Conservation (phyloP, 2,113 vertebrate genomes). For the Cyprinodon tularosa region DNA sequence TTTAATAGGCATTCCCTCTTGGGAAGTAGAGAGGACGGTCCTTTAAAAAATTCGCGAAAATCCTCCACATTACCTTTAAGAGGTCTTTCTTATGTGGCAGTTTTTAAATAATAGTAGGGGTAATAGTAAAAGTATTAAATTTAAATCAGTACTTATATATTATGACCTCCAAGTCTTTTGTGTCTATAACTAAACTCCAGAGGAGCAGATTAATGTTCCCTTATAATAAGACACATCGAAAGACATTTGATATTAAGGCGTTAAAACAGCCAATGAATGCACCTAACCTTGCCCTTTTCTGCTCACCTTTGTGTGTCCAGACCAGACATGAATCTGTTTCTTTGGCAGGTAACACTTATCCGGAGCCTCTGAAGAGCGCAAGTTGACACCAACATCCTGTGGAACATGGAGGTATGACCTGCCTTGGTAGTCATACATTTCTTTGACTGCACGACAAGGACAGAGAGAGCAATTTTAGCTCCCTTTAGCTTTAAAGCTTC, state of each 20-base stretch:
- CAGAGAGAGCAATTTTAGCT: neutral
- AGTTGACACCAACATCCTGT: slow-evolving; percentile 96
- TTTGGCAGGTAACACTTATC: slow-evolving; percentile 98
- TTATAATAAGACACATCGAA: too few species aligned
- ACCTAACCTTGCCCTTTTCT: neutral
- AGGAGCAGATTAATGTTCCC: slow-evolving; percentile 28
- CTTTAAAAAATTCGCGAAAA: too few species aligned
- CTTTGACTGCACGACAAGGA: slow-evolving; percentile 85
- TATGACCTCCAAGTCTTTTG: slow-evolving; percentile 49
- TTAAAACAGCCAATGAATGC: too few species aligned
- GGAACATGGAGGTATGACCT: slow-evolving; percentile 96
- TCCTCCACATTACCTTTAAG: too few species aligned
- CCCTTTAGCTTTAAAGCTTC: neutral
- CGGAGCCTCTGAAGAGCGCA: slow-evolving; percentile 88
- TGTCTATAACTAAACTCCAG: slow-evolving; percentile 47
- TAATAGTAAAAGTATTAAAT: slow-evolving; percentile 41
- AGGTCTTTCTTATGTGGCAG: too few species aligned
- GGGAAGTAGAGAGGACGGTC: too few species aligned
- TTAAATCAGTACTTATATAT: slow-evolving; percentile 44
- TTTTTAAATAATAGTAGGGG: neutral
- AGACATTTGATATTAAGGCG: too few species aligned
- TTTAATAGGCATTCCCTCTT: too few species aligned
- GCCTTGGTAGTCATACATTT: slow-evolving; percentile 98
- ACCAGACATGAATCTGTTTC: slow-evolving; percentile 98
- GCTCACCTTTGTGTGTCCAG: slow-evolving; percentile 96